Percentiles rank a stretch among this genome's conserved stretches.
phyloP scores from a whole-genome alignment of 1,140 invertebrate genomes.

The Contarinia nasturtii region DNA sequence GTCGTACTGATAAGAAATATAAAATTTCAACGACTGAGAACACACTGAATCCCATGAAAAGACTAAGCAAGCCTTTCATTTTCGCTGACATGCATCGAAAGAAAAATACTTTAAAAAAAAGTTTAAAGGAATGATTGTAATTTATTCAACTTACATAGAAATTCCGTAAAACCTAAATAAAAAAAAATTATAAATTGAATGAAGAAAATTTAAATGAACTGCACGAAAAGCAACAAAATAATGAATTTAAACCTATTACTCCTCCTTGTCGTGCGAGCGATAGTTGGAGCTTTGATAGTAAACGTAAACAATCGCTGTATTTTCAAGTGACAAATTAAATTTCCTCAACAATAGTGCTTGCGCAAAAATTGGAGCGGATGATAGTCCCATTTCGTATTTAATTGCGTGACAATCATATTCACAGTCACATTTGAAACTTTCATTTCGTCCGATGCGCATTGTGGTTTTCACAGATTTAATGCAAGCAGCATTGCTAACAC shows the following conservation, averaged over 20 bases:
- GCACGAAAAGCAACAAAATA: neutral
- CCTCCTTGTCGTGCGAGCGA: neutral
- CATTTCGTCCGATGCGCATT: neutral
- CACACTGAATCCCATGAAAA: slow-evolving; percentile 65
- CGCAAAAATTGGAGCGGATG: neutral
- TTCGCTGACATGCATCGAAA: slow-evolving; percentile 34
- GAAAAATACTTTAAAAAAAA: too few relatives aligned
- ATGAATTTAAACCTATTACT: too few relatives aligned
- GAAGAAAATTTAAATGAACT: too few relatives aligned
- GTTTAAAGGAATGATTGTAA: too few relatives aligned
- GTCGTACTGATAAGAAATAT: slow-evolving; percentile 43
- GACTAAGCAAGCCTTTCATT: slow-evolving; percentile 52
- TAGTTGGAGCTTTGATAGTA: neutral
- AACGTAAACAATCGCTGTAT: slow-evolving; percentile 45
- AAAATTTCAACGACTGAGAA: slow-evolving; percentile 53
- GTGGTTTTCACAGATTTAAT: neutral
- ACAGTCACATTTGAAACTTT: slow-evolving; percentile 25
- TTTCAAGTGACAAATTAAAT: slow-evolving; percentile 28
- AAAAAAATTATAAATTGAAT: slow-evolving; percentile 11
- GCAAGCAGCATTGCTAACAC: slow-evolving; percentile 1
- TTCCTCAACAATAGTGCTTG: neutral
- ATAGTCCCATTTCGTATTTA: too few relatives aligned
- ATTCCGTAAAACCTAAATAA: slow-evolving; percentile 46
- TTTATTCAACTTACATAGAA: slow-evolving; percentile 36
- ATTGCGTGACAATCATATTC: slow-evolving; percentile 41